Percentiles rank a stretch among this genome's conserved stretches.
Conservation (phyloP, 2,888 invertebrate species). For the Blastobasis adustella region DNA sequence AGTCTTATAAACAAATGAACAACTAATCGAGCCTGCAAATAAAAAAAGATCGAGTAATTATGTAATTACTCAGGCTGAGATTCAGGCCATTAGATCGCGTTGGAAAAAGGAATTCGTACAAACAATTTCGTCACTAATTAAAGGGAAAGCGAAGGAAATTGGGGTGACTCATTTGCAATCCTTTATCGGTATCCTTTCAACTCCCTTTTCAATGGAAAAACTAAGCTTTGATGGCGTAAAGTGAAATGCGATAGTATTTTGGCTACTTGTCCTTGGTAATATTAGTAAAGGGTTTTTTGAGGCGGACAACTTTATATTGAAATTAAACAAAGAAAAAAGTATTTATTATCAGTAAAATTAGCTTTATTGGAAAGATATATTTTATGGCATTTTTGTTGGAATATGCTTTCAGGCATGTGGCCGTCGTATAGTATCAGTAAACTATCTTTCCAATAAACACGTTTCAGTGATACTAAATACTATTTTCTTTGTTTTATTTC, state of each 20-base stretch:
- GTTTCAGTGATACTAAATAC: too few species aligned
- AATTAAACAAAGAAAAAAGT: too few species aligned
- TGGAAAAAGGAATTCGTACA: conserved; percentile 48
- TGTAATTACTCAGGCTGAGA: conserved; percentile 37
- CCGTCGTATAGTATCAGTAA: too few species aligned
- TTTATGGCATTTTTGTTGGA: too few species aligned
- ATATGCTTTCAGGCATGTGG: too few species aligned
- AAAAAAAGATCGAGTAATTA: conserved; percentile 27
- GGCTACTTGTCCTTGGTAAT: too few species aligned
- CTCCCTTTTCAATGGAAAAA: conserved; percentile 47
- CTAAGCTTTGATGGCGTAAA: conserved; percentile 26
- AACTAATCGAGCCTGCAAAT: conserved; percentile 2
- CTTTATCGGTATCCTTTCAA: conserved; percentile 41
- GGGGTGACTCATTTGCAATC: conserved; percentile 59
- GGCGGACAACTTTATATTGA: too few species aligned
- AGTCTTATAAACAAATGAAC: neutral
- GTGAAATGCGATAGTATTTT: conserved; percentile 9
- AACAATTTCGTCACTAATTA: conserved; percentile 65
- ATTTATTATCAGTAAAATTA: too few species aligned
- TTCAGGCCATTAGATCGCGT: conserved; percentile 43
- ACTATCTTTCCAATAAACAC: too few species aligned
- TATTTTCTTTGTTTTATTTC: too few species aligned
- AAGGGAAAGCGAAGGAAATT: conserved; percentile 33
- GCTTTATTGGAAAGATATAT: too few species aligned
- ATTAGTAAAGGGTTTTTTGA: too few species aligned